Conservation (phyloP, 1,140 invertebrate genomes). For the Colletes gigas region DNA sequence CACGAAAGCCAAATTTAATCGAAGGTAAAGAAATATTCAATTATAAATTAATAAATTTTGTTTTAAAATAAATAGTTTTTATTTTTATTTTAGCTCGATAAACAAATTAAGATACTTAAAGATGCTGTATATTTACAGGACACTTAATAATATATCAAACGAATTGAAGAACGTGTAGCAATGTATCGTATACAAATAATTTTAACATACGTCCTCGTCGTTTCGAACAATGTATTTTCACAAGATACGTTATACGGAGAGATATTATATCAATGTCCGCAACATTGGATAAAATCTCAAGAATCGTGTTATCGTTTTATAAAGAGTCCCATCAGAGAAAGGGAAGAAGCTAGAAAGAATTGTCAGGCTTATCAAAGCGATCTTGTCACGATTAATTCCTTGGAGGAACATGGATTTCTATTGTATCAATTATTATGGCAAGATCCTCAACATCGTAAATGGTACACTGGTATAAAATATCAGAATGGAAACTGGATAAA, state of each 20-base stretch:
- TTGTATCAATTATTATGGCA: conserved; percentile 88
- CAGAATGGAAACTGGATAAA: conserved; percentile 91
- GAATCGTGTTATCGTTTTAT: conserved; percentile 93
- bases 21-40: conserved; percentile 9
- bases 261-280: conserved; percentile 85
- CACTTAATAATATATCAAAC: background rate
- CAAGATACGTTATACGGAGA: conserved; percentile 71
- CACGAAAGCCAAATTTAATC: background rate
- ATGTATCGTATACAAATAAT: conserved; percentile 9
- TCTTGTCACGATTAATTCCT: conserved; percentile 88
- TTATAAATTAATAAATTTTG: background rate
- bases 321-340: conserved; percentile 89
- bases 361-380: conserved; percentile 92
- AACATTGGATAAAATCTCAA: conserved; percentile 89
- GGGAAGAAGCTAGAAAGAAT: conserved; percentile 89
- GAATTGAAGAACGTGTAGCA: background rate
- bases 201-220: background rate
- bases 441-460: conserved; percentile 92
- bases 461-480: conserved; percentile 90
- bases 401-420: conserved; percentile 94
- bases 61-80: background rate
- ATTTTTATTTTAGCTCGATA: background rate
- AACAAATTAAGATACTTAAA: background rate
- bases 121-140: background rate
- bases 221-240: conserved; percentile 6